These are phyloP conservation scores for Aulostomus chinensis DNA, from an alignment of 2,797 vertebrate genomes.

Conservation along the genomic window DNA sequence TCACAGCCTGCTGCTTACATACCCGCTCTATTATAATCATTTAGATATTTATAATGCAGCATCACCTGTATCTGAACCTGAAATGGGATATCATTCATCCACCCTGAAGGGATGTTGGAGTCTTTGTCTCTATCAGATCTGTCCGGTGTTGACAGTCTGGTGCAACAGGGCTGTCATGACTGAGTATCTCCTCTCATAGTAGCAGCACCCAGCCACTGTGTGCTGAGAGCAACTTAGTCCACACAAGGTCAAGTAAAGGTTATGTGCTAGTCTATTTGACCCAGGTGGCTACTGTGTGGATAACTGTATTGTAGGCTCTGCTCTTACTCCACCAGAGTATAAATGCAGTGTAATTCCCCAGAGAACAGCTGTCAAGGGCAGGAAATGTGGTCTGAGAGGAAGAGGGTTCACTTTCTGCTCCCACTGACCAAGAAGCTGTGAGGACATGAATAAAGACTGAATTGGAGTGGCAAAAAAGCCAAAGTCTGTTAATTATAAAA, in stretches of 20 bases:
- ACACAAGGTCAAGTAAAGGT: slow-evolving; percentile 83
- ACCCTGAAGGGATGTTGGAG: slow-evolving; percentile 23
- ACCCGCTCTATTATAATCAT: slow-evolving; percentile 5
- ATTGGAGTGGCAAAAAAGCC: slow-evolving; percentile 7
- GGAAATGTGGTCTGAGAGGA: slow-evolving; percentile 53
- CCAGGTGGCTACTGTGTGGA: slow-evolving; percentile 60
- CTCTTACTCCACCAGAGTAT: slow-evolving; percentile 74
- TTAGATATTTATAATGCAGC: slow-evolving; percentile 21
- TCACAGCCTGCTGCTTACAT: slow-evolving; percentile 12
- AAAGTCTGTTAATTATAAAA: slow-evolving; percentile 47
- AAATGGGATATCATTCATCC: slow-evolving; percentile 19
- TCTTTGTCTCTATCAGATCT: slow-evolving; percentile 17
- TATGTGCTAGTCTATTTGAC: slow-evolving; percentile 64
- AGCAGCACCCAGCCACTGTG: slow-evolving; percentile 19
- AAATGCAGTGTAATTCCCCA: slow-evolving; percentile 84
- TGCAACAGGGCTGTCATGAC: slow-evolving; percentile 12
- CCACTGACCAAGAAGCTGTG: slow-evolving; percentile 26
- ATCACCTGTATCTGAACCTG: slow-evolving; percentile 33
- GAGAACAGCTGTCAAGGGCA: slow-evolving; percentile 82
- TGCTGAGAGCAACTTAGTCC: slow-evolving; percentile 70
- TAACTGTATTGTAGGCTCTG: slow-evolving; percentile 74
- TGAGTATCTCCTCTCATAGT: slow-evolving; percentile 32
- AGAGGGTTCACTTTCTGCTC: slow-evolving; percentile 20
- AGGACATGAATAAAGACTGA: neutral
- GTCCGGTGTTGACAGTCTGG: slow-evolving; percentile 19